Conservation (phyloP, 2,113 vertebrate genomes). For the Pantherophis guttatus region DNA sequence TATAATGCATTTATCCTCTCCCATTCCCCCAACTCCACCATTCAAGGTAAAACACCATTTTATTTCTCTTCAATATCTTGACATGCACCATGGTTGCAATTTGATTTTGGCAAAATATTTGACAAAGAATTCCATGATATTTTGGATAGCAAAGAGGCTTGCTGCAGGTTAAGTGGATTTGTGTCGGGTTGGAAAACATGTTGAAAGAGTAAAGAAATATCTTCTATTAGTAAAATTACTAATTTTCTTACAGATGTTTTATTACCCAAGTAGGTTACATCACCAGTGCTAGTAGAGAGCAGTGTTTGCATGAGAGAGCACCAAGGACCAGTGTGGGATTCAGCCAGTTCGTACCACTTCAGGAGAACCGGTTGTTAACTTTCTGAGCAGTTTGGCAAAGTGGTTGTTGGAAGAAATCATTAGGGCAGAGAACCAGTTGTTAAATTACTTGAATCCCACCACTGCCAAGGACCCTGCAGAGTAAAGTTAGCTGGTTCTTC, state of each 20-base stretch:
- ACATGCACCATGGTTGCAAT: not conserved
- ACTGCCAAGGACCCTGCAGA: not conserved
- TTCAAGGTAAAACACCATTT: not conserved
- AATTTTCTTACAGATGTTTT: not conserved
- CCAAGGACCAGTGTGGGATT: too few relatives aligned
- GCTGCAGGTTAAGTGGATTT: not conserved
- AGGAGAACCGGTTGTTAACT: too few relatives aligned
- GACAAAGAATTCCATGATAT: not conserved
- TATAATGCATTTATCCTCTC: not conserved
- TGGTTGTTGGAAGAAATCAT: too few relatives aligned
- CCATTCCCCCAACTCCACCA: not conserved
- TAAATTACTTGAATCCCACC: too few relatives aligned
- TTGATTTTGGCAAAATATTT: not conserved
- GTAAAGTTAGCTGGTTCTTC: not conserved
- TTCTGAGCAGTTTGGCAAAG: too few relatives aligned
- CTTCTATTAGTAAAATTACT: not conserved
- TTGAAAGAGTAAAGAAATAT: not conserved
- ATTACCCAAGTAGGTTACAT: not conserved
- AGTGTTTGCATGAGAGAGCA: not conserved
- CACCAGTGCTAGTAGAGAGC: not conserved
- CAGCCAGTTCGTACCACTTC: too few relatives aligned
- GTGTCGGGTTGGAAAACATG: not conserved
- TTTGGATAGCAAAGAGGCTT: not conserved
- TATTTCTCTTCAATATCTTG: not conserved
- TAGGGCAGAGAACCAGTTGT: too few relatives aligned